Base-by-base conservation (phyloP, 2,888 invertebrate genomes). In the Volucella inanis region DNA sequence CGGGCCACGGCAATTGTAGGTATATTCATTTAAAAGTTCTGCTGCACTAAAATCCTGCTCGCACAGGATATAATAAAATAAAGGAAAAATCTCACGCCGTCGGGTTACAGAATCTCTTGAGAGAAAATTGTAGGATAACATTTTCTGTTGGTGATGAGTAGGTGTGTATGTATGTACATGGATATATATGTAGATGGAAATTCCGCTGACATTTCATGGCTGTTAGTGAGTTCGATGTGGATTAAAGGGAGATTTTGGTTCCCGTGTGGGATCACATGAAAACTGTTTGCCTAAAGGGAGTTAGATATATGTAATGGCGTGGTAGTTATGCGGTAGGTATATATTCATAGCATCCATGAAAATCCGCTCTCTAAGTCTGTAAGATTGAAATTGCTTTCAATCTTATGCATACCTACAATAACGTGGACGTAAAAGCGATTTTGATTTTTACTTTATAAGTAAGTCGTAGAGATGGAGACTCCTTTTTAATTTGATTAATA, bases 401-500 rank as follows among this genome's bases (percentile, higher is more conserved):
- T 38, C 31, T 55, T 47, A 38, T 68, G 55, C 41, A 14, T 14
- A n/a, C 8, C 9, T 14, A 8, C 6, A 14, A 8, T 10, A 59
- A 18, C 8, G 49, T 39, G 47, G 12, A 18, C 12, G 38, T 47
- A 18, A 45, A 11, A 31, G 15, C 14, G 54, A 22, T 18, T 41
- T 31, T 61, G 31, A 52, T 70, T 57, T 80, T 55, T 49, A 18
- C 50, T 76, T 81, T 41, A 50, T 50, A 22, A 15, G 43, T 15
- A 47, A 64, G 65, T 70, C 57, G 43, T 59, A 31, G 55, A 57
- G 55, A 49, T 55, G 55, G 4, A 39, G 54, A 55, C 49, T 38
- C 59, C 38, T 72, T 83, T 62, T 74, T 83, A 79, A 78, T 78
- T 83, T 57, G 41, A 18, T 41, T 50, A 74, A 74, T 74, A 78